Percentiles rank a stretch among this genome's conserved stretches.
These are phyloP conservation scores for Lacanobia wlatinum DNA, from an alignment of 2,888 invertebrate species.

Conservation along the genomic window DNA sequence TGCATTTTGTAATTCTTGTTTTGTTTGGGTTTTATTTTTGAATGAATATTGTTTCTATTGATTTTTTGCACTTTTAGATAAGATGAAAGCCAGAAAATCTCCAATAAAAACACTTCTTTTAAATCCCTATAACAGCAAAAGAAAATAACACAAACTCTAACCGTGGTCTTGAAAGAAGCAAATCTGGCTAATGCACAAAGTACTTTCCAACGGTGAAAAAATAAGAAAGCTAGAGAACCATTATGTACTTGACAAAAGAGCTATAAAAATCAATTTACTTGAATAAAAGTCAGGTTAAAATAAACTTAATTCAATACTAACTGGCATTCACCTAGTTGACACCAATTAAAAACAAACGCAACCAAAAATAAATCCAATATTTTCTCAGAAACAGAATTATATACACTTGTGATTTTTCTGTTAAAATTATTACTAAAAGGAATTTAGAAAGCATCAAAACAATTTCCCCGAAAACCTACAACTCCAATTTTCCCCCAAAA, in stretches of 20 bases:
- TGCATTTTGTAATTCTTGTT: slow-evolving; percentile 35
- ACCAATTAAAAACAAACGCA: background rate
- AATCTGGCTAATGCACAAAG: background rate
- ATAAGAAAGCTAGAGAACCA: background rate
- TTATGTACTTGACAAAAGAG: background rate
- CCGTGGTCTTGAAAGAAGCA: background rate
- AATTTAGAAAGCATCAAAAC: background rate
- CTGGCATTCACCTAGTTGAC: background rate
- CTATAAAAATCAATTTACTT: background rate
- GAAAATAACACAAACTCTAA: background rate
- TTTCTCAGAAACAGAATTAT: too few relatives aligned
- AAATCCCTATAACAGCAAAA: background rate
- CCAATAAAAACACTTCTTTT: background rate
- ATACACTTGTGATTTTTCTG: too few relatives aligned
- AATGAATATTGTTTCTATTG: background rate
- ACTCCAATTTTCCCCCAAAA: slow-evolving; percentile 46
- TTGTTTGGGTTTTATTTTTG: slow-evolving; percentile 17
- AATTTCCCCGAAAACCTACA: background rate
- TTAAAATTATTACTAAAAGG: too few relatives aligned
- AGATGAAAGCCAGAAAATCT: background rate
- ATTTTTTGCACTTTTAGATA: background rate
- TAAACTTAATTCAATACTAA: background rate
- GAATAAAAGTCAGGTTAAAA: background rate
- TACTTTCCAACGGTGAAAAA: background rate
- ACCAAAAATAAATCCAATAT: background rate